Evolutionary conservation across 2,888 invertebrate genomes (phyloP), one percentile per base, ranked within the genome.

Genomic region (Nymphalis urticae): DNA sequence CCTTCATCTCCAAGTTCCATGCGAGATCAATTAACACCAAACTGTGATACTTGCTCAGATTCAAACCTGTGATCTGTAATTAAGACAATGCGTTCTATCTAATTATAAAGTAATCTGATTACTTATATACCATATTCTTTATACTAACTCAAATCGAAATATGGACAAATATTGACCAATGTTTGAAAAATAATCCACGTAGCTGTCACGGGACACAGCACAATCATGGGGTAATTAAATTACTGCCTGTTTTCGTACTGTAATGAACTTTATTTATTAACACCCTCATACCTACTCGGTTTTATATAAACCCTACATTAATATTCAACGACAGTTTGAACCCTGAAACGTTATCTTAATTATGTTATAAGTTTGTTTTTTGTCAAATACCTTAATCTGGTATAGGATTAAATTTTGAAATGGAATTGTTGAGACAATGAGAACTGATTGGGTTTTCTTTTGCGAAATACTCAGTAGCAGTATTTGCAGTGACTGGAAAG

Each of bases 191-290:
- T 56, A n/a, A 56, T 56, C 56, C 27, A 56, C 56, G 56, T 32
- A 56, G 32, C 56, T 32, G 27, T 32, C n/a, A 32, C n/a, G 32
- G n/a, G 32, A 32, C 32, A n/a, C 56, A 56, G 32, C 17, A 56
- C 70, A 64, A 70, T 70, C 67, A 70, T 63, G 32, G 56, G 58
- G n/a, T 71, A 70, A 75, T 69, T 69, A 66, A 71, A 70, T 73
- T 70, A 72, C 68, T 60, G 63, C 63, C 69, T 61, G 70, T 72
- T 72, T 75, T 73, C 79, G 75, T 76, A 72, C 71, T 72, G 71
- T 79, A 79, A 81, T 78, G 73, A 81, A 81, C 74, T 80, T 82
- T 80, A 76, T 81, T 79, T 80, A 77, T 78, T 67, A 71, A 72
- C 62, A 42, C 48, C 62, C 63, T 42, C 69, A 71, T 73, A 53